Evolutionary conservation across 2,113 vertebrate genomes (phyloP).

Genomic region (Acanthisitta chloris): DNA sequence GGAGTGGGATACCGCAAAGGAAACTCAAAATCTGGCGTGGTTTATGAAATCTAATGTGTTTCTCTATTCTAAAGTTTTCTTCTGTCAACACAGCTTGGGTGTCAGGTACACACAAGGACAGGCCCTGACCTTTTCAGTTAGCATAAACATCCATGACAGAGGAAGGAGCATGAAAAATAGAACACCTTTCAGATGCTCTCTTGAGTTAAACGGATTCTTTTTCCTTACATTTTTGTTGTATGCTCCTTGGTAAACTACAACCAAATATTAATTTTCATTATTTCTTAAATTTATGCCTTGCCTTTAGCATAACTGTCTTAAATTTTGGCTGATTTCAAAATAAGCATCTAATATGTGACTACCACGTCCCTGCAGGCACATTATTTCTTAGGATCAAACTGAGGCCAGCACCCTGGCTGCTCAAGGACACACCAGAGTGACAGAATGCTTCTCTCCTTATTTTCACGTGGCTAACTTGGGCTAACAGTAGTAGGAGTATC

Average conservation of each 20-base stretch:
- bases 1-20: not conserved
- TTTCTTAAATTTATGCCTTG: not conserved
- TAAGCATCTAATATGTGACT: not conserved
- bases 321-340: slow-evolving; percentile 1
- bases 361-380: not conserved
- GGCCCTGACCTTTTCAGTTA: not conserved
- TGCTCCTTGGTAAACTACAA: not conserved
- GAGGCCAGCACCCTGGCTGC: not conserved
- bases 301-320: not conserved
- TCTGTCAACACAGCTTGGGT: not conserved
- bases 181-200: not conserved
- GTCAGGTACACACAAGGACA: not conserved
- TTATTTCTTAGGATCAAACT: not conserved
- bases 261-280: not conserved
- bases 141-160: not conserved
- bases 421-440: not conserved
- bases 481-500: not conserved
- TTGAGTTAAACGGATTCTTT: not conserved
- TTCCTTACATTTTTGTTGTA: not conserved
- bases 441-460: not conserved
- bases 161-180: not conserved
- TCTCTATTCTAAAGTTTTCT: not conserved
- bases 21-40: not conserved
- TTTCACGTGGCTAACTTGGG: not conserved
- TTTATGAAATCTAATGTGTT: not conserved